These are phyloP conservation scores for Spea hammondii DNA, from an alignment of 2,797 vertebrate species.

Conservation along the genomic window DNA sequence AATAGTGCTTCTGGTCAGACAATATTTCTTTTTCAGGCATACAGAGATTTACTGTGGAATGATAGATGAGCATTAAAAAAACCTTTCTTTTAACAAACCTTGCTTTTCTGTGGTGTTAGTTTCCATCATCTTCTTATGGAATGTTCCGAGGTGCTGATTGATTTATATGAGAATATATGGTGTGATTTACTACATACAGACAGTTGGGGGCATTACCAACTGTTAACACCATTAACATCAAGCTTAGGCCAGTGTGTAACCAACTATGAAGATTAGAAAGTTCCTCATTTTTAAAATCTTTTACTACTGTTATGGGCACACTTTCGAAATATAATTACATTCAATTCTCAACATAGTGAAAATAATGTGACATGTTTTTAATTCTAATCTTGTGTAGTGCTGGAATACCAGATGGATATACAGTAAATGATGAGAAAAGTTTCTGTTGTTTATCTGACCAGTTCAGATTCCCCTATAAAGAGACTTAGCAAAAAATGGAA, in stretches of 20 bases:
- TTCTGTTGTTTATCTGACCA: too few species aligned
- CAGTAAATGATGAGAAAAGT: too few species aligned
- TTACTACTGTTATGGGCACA: too few species aligned
- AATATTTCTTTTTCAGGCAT: background rate
- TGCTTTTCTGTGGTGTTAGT: background rate
- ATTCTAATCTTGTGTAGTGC: too few species aligned
- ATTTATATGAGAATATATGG: background rate
- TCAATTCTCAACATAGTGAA: too few species aligned
- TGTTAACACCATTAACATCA: background rate
- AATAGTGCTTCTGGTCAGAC: background rate
- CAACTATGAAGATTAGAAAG: too few species aligned
- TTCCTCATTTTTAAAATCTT: background rate
- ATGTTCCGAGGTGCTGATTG: background rate
- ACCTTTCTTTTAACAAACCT: background rate
- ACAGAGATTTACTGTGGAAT: background rate
- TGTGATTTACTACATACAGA: background rate
- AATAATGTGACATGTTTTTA: too few species aligned
- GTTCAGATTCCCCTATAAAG: too few species aligned
- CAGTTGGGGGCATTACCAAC: background rate
- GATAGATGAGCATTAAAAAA: background rate
- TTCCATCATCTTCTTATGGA: background rate
- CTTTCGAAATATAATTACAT: too few species aligned
- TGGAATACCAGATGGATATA: too few species aligned
- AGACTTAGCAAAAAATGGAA: too few species aligned
- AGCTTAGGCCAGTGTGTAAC: background rate